These are phyloP conservation scores for Clarias batrachus DNA, from an alignment of 2,113 vertebrate genomes.

Conservation along the genomic window DNA sequence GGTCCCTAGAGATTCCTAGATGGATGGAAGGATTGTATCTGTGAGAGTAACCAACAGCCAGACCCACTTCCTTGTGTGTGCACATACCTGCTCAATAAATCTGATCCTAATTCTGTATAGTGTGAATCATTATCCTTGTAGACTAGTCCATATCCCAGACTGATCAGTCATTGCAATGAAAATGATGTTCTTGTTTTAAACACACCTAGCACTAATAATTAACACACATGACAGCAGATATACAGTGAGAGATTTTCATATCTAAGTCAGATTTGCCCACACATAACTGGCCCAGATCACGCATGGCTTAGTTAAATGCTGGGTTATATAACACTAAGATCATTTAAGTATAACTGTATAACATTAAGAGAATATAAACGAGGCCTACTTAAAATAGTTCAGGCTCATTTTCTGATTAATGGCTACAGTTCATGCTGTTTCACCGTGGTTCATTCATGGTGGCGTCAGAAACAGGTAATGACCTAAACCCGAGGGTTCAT, in stretches of 20 bases:
- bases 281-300: slow-evolving; percentile 11
- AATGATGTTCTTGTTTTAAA: neutral
- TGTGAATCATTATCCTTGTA: slow-evolving; percentile 17
- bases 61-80: too few relatives aligned
- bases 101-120: too few relatives aligned
- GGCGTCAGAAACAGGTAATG: neutral
- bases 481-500: neutral
- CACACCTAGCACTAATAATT: neutral
- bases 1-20: too few relatives aligned
- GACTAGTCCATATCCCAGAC: neutral
- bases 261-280: slow-evolving; percentile 12
- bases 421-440: slow-evolving; percentile 5
- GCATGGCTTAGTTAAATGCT: neutral
- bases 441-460: neutral
- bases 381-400: slow-evolving; percentile 34
- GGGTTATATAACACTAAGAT: neutral
- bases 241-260: slow-evolving; percentile 21
- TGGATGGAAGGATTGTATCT: too few relatives aligned
- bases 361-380: neutral
- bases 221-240: neutral
- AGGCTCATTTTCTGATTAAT: neutral
- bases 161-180: neutral
- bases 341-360: too few relatives aligned
- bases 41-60: too few relatives aligned
- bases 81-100: too few relatives aligned